Evolutionary conservation across 2,113 vertebrate species (phyloP), one percentile per base, ranked within the genome.

Genomic region (Merops nubicus): DNA sequence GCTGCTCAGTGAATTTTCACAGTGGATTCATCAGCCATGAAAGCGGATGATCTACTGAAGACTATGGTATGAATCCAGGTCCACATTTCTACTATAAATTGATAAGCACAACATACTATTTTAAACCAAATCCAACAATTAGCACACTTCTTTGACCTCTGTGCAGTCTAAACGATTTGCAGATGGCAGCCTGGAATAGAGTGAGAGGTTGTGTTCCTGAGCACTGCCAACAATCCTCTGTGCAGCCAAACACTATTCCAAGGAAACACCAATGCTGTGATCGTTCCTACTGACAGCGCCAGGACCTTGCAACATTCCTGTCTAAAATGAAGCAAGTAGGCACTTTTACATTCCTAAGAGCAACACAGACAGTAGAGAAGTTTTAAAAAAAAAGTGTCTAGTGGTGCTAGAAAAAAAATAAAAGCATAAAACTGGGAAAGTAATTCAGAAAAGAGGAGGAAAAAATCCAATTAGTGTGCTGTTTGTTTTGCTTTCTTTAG

Each of bases 121-220:
- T 64, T 60, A 89, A 94, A 89, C 43, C 18, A 83, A 95, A 93
- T 54, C 53, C 53, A 88, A 59, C 9, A 57, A 86, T 81, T 85
- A 89, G n/a, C 69, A 89, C 48, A 56, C 53, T 91, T 86, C 36
- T 88, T 40, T 38, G 76, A 89, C 80, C 89, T 92, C 11, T 81
- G 51, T 50, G 51, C 34, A 92, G 42, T 22, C 22, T 65, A 51
- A 78, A 80, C 23, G 34, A 82, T 75, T 87, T 85, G 51, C 69
- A 87, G 76, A 92, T 85, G 88, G 68, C 93, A 87, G 79, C 21
- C 56, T 78, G 86, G 43, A 93, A 94, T 13, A 53, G 60, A 86
- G 79, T 29, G 48, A 94, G 75, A 94, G 69, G 65, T 34, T 91
- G 73, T 51, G 56, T 10, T 91, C 64, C 80, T 82, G 57, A 81